These are phyloP conservation scores for Hippopotamyrus pictus DNA, from an alignment of 2,797 vertebrate species.

Conservation along the genomic window DNA sequence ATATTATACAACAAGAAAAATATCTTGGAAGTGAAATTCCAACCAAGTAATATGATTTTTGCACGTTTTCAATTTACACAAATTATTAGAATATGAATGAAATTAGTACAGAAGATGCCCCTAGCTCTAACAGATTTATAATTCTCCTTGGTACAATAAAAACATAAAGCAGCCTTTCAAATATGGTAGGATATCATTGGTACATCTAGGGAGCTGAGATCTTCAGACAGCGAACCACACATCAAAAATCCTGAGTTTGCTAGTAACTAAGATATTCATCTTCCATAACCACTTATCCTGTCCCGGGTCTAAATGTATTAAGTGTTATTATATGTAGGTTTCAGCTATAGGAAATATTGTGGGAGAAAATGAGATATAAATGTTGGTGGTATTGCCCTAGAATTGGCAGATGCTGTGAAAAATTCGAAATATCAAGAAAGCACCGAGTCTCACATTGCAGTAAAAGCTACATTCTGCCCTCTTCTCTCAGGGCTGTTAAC, in stretches of 20 bases:
- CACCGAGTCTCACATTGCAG: neutral
- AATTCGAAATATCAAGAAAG: neutral
- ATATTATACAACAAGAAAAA: neutral
- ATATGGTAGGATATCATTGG: neutral
- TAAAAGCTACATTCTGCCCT: neutral
- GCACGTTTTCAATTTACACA: neutral
- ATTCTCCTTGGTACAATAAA: neutral
- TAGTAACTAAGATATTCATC: neutral
- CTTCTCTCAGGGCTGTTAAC: neutral
- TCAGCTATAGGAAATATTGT: neutral
- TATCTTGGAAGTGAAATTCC: neutral
- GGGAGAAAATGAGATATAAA: neutral
- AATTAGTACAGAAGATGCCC: neutral
- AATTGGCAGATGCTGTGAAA: neutral
- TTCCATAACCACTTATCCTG: neutral
- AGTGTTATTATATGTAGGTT: neutral
- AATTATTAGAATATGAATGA: neutral
- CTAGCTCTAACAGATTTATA: neutral
- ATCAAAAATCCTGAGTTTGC: neutral
- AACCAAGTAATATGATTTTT: neutral
- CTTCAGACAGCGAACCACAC: neutral
- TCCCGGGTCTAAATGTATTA: neutral
- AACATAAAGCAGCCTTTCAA: neutral
- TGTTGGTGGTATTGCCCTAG: neutral
- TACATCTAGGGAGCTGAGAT: neutral